Conservation (phyloP, 1,140 invertebrate species). For the Holotrichia oblita region DNA sequence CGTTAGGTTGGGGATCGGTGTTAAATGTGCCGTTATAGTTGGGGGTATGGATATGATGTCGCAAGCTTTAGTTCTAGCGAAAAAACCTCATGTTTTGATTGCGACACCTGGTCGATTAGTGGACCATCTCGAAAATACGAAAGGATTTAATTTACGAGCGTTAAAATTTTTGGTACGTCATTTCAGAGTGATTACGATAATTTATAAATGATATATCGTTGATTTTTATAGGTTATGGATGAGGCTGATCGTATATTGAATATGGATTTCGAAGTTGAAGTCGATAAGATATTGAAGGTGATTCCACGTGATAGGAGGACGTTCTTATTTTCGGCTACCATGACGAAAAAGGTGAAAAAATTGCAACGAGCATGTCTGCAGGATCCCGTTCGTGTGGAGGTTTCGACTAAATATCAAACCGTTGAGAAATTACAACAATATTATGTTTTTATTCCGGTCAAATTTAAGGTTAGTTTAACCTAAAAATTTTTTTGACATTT, state of each 20-base stretch:
- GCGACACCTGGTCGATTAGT: constrained; percentile 90
- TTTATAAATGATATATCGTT: background rate
- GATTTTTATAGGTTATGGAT: constrained; percentile 80
- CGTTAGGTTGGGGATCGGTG: constrained; percentile 86
- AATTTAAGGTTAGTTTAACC: constrained; percentile 80
- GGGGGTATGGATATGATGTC: constrained; percentile 98
- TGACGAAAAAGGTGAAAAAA: constrained; percentile 98
- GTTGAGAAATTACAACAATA: constrained; percentile 96
- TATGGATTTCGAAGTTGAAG: constrained; percentile 96
- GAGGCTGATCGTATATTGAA: constrained; percentile 96
- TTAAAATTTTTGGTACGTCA: constrained; percentile 82
- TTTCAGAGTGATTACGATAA: background rate
- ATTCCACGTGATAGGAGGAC: constrained; percentile 90
- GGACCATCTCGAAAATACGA: constrained; percentile 93
- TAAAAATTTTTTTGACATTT: background rate
- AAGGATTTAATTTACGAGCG: constrained; percentile 89
- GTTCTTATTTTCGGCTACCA: constrained; percentile 95
- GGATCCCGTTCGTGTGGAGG: constrained; percentile 94
- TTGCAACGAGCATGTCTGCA: constrained; percentile 93
- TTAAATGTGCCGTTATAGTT: constrained; percentile 95
- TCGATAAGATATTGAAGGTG: constrained; percentile 94
- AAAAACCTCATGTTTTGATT: constrained; percentile 96
- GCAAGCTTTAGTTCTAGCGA: constrained; percentile 88
- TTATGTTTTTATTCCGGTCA: constrained; percentile 96
- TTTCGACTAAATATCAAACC: constrained; percentile 97